Conservation (phyloP, 92 coral and sea anemone species). For the Galaxea fascicularis region DNA sequence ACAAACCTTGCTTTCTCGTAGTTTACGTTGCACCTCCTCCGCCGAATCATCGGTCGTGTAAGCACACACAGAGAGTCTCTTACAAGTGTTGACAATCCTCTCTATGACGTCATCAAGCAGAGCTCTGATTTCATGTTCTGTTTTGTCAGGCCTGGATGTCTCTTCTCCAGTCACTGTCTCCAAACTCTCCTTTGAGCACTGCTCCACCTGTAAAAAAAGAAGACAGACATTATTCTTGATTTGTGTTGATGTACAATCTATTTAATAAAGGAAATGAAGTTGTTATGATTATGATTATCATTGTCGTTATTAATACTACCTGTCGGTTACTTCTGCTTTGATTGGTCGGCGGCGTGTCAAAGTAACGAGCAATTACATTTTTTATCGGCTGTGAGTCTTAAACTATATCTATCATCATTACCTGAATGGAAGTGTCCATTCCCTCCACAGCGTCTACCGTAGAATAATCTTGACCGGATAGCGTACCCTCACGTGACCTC, state of each 20-base stretch:
- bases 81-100: slow-evolving; percentile 76
- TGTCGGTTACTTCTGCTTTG: too few relatives aligned
- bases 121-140: slow-evolving; percentile 77
- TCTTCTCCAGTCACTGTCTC: slow-evolving; percentile 91
- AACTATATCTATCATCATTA: not conserved
- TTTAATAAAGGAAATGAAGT: too few relatives aligned
- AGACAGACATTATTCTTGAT: too few relatives aligned
- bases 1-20: slow-evolving; percentile 81
- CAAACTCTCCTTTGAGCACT: slow-evolving; percentile 76
- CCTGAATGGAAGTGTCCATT: not conserved
- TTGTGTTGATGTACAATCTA: too few relatives aligned
- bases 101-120: slow-evolving; percentile 86
- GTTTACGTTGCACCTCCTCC: slow-evolving; percentile 86
- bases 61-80: slow-evolving; percentile 74
- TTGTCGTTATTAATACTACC: too few relatives aligned
- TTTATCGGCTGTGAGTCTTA: not conserved
- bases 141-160: slow-evolving; percentile 60
- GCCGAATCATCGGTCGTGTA: slow-evolving; percentile 89
- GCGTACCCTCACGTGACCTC: slow-evolving; percentile 61
- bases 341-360: too few relatives aligned
- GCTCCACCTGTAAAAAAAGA: not conserved
- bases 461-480: slow-evolving; percentile 46
- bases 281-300: too few relatives aligned
- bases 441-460: slow-evolving; percentile 11
- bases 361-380: too few relatives aligned